Percentiles rank a stretch among this genome's conserved stretches.
These are phyloP conservation scores for Thecocarcelia acutangulata DNA, from an alignment of 2,888 invertebrate species.

Conservation along the genomic window DNA sequence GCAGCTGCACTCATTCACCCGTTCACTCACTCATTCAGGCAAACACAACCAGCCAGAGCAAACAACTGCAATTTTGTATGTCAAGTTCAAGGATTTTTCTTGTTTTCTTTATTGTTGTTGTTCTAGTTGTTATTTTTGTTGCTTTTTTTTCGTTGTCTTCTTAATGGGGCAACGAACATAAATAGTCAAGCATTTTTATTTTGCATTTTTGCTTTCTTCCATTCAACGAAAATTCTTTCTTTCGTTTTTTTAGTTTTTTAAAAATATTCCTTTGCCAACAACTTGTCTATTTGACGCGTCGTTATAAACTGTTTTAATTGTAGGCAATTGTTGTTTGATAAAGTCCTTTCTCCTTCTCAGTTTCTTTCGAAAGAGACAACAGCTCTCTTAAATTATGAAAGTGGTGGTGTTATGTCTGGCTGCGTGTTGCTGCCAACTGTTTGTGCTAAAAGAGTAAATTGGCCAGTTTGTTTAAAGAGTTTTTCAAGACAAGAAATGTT, in stretches of 20 bases:
- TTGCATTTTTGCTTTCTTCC: not conserved
- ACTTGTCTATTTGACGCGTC: constrained; percentile 21
- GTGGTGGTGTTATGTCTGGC: no score
- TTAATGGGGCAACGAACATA: constrained; percentile 44
- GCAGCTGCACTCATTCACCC: not conserved
- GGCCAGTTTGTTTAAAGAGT: not conserved
- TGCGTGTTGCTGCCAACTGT: no score
- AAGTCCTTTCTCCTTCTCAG: not conserved
- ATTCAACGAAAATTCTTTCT: no score
- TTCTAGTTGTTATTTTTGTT: no score
- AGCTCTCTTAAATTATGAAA: not conserved
- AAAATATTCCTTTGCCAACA: not conserved
- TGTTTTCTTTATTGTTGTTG: constrained; percentile 16
- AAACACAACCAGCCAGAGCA: not conserved
- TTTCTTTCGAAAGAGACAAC: not conserved
- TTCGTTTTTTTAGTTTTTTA: not conserved
- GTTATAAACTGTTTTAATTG: constrained; percentile 38
- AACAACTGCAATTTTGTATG: constrained; percentile 44
- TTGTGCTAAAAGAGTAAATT: not conserved
- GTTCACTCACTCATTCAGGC: not conserved
- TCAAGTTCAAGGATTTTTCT: constrained; percentile 66
- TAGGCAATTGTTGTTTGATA: not conserved
- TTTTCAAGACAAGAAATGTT: not conserved
- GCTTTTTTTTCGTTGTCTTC: not conserved
- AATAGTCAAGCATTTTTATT: constrained; percentile 12